These are phyloP conservation scores for Tylochromis polylepis DNA, from an alignment of 2,113 vertebrate species.

Conservation along the genomic window DNA sequence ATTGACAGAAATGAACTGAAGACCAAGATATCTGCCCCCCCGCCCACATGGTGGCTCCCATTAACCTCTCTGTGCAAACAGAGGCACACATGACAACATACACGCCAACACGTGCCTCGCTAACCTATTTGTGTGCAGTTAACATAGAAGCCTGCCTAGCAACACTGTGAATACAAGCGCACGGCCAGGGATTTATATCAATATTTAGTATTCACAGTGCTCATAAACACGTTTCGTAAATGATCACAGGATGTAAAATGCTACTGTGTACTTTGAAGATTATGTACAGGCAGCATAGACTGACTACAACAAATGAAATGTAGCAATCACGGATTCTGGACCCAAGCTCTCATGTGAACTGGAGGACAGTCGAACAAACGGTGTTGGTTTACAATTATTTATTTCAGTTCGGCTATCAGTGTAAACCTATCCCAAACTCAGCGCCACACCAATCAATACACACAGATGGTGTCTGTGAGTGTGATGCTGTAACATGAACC, in stretches of 20 bases:
- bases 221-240: not conserved
- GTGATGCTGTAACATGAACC: slow-evolving; percentile 61
- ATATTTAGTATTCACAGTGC: not conserved
- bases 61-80: slow-evolving; percentile 41
- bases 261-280: not conserved
- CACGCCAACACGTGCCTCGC: slow-evolving; percentile 19
- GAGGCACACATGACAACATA: slow-evolving; percentile 28
- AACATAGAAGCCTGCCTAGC: not conserved
- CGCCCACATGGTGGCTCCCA: slow-evolving; percentile 23
- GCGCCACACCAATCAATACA: slow-evolving; percentile 57
- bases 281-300: not conserved
- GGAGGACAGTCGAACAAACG: not conserved
- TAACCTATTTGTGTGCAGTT: not conserved
- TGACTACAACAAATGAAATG: not conserved
- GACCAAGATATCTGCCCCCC: slow-evolving; percentile 13
- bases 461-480: slow-evolving; percentile 55
- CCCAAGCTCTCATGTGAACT: not conserved
- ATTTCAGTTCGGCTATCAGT: not conserved
- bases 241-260: not conserved
- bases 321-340: not conserved
- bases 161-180: not conserved
- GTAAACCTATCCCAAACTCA: slow-evolving; percentile 29
- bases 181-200: not conserved
- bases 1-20: slow-evolving; percentile 37
- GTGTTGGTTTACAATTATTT: not conserved